phyloP scores from a whole-genome alignment of 2,113 vertebrate genomes.

The Egretta garzetta region DNA sequence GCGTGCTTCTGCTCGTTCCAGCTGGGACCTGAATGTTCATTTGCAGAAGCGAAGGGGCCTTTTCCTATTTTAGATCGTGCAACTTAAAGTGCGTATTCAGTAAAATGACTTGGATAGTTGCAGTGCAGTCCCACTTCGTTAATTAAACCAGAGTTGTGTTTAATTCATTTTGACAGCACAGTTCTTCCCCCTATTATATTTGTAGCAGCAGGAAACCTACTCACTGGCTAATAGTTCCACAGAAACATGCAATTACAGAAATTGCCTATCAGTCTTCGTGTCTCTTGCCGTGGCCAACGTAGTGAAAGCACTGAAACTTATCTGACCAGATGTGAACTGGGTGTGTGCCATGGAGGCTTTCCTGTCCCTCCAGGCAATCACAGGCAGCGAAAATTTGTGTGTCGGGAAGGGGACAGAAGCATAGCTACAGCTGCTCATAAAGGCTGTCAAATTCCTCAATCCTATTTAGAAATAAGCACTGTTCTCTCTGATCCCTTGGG shows the following conservation, averaged over 20 bases:
- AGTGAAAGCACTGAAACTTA: slow-evolving; percentile 3
- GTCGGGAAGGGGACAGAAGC: not conserved
- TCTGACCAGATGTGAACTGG: not conserved
- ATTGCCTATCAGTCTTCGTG: slow-evolving; percentile 27
- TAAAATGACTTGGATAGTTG: not conserved
- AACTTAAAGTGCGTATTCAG: not conserved
- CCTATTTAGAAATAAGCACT: not conserved
- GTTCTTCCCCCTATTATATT: slow-evolving; percentile 4
- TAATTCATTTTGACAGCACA: slow-evolving; percentile 42
- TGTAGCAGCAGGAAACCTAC: not conserved
- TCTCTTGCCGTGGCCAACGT: not conserved
- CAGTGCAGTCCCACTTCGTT: slow-evolving; percentile 17
- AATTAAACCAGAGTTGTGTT: slow-evolving; percentile 28
- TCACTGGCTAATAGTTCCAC: not conserved
- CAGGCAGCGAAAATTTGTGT: not conserved
- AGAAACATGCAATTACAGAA: slow-evolving; percentile 32
- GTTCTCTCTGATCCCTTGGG: not conserved
- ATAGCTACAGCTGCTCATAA: slow-evolving; percentile 6
- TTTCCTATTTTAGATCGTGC: not conserved
- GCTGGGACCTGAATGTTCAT: not conserved
- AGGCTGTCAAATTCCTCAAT: not conserved
- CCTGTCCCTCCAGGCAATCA: not conserved
- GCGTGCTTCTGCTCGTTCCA: not conserved
- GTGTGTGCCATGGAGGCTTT: not conserved
- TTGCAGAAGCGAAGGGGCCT: not conserved